Evolutionary conservation across 2,113 vertebrate genomes (phyloP).

Genomic region (Cryptoleucopteryx plumbea): DNA sequence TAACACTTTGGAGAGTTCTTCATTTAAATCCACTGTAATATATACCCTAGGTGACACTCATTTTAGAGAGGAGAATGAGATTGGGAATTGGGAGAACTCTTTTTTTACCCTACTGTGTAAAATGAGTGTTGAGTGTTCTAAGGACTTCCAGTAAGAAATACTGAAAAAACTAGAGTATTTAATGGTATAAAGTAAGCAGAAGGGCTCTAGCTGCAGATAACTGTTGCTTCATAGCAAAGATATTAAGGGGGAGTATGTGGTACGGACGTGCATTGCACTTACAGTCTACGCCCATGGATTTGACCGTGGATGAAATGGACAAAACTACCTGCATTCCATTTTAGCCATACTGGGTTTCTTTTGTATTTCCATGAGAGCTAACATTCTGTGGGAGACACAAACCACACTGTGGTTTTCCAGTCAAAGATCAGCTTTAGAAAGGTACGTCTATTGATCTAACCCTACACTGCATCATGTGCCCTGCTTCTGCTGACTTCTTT

Average conservation of each 20-base stretch:
- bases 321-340: neutral
- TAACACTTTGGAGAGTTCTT: neutral
- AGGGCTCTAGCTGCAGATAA: neutral
- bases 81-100: neutral
- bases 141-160: neutral
- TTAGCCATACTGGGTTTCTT: neutral
- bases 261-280: neutral
- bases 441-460: accelerated
- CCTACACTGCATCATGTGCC: neutral
- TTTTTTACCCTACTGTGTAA: neutral
- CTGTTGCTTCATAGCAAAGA: neutral
- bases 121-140: neutral
- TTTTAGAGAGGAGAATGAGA: neutral
- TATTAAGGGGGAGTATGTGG: neutral
- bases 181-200: neutral
- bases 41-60: neutral
- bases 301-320: neutral
- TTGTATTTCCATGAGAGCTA: neutral
- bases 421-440: neutral
- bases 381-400: accelerated
- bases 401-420: neutral
- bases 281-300: neutral
- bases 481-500: neutral
- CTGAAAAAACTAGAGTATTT: neutral
- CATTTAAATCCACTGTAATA: neutral